Percentiles rank a stretch among this genome's conserved stretches.
phyloP scores from a whole-genome alignment of 2,113 vertebrate species.

The Nestor notabilis region DNA sequence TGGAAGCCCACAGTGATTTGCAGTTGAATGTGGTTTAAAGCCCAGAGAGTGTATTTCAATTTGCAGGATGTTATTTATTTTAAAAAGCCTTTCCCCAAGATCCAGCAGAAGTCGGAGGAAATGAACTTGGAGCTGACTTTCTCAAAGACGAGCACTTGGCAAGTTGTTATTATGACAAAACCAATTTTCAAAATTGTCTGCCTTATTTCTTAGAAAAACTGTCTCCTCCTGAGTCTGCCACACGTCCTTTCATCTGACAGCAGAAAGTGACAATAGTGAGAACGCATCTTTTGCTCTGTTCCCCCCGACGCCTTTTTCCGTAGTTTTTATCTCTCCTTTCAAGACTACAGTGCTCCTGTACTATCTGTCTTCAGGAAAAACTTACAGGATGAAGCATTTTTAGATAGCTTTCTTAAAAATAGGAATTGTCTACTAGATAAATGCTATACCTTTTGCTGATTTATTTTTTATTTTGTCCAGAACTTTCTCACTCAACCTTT shows the following conservation, averaged over 20 bases:
- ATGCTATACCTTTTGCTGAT: not conserved
- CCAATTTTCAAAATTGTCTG: not conserved
- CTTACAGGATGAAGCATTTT: not conserved
- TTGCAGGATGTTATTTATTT: not conserved
- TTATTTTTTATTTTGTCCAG: not conserved
- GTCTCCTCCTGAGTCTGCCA: not conserved
- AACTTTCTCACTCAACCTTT: not conserved
- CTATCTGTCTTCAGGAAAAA: not conserved
- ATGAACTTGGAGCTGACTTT: not conserved
- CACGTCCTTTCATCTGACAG: not conserved
- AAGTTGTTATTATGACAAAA: slow-evolving; percentile 5
- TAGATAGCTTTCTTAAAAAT: not conserved
- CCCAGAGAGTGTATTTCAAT: not conserved
- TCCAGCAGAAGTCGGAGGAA: not conserved
- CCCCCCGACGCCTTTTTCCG: not conserved
- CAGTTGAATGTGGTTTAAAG: not conserved
- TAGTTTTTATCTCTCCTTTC: not conserved
- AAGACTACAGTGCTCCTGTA: not conserved
- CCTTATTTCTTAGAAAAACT: slow-evolving; percentile 12
- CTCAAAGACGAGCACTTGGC: not conserved
- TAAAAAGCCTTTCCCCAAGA: not conserved
- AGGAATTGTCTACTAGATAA: not conserved
- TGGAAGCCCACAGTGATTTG: not conserved
- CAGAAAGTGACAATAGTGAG: not conserved
- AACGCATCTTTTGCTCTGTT: not conserved